Percentiles rank a stretch among this genome's conserved stretches.
phyloP scores from a whole-genome alignment of 2,888 invertebrate species.

The Brachycybe producta region DNA sequence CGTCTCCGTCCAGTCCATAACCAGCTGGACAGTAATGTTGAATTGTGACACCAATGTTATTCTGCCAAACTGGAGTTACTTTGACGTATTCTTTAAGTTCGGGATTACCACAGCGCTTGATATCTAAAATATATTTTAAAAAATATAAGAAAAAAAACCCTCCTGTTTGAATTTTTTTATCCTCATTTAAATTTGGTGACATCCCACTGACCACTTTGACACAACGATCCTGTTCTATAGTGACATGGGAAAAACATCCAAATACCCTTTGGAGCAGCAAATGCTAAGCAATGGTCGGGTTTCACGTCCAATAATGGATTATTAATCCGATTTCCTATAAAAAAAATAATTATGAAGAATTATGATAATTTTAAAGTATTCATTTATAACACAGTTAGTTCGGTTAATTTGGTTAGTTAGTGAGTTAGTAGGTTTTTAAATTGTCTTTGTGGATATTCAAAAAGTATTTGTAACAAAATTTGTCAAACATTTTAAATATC shows the following conservation, averaged over 20 bases:
- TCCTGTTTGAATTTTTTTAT: too few species aligned
- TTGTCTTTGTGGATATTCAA: not conserved
- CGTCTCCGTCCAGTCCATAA: not conserved
- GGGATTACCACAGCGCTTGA: constrained; percentile 9
- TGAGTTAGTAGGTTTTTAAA: too few species aligned
- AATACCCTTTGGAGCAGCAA: constrained; percentile 1
- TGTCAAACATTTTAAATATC: too few species aligned
- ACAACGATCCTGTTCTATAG: constrained; percentile 1
- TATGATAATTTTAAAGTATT: not conserved
- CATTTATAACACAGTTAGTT: too few species aligned
- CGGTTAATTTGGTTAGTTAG: too few species aligned
- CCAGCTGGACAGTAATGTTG: not conserved
- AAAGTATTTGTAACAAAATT: too few species aligned
- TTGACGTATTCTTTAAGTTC: not conserved
- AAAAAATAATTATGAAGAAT: not conserved
- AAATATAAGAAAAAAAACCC: not conserved
- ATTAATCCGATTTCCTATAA: not conserved
- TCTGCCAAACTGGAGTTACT: not conserved
- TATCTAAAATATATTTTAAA: not conserved
- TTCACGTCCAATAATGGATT: not conserved
- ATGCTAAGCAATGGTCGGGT: constrained; percentile 9
- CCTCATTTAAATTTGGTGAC: not conserved
- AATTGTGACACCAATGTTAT: not conserved
- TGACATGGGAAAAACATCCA: not conserved
- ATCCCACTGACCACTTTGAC: constrained; percentile 9